A percentile compares a stretch with the other conserved stretches of the same genome.
Evolutionary conservation across 2,888 invertebrate genomes (phyloP).

Genomic region (Incurvaria masculella): DNA sequence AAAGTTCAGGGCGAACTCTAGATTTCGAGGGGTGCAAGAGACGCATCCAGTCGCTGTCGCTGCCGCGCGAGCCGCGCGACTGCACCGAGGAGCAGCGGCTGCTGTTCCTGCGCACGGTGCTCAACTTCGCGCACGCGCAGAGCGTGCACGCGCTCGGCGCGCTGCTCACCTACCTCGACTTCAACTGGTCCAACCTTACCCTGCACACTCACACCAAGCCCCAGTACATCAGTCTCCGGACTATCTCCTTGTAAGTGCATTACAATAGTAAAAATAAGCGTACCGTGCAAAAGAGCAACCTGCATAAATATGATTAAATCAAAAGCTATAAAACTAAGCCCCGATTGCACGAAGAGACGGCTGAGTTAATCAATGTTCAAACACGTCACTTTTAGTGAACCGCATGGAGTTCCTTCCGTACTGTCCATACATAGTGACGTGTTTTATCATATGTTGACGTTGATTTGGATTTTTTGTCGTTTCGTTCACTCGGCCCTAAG

Average conservation of each 20-base stretch:
- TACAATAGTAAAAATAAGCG: not conserved
- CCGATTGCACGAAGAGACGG: too few species aligned
- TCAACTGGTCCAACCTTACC: conserved; percentile 55
- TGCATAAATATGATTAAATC: conserved; percentile 4
- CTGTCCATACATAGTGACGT: too few species aligned
- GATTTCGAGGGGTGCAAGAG: conserved; percentile 57
- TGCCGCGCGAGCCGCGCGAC: conserved; percentile 52
- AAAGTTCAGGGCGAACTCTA: too few species aligned
- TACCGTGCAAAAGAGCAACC: conserved; percentile 1
- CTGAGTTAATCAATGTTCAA: too few species aligned
- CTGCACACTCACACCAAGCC: conserved; percentile 48
- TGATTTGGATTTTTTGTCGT: too few species aligned
- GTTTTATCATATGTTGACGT: too few species aligned
- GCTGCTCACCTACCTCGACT: conserved; percentile 67
- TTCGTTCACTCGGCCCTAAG: too few species aligned
- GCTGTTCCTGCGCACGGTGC: conserved; percentile 57
- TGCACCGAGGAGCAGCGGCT: conserved; percentile 52
- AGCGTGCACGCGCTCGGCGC: conserved; percentile 70
- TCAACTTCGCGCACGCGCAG: conserved; percentile 61
- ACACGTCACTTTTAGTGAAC: too few species aligned
- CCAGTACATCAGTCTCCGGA: conserved; percentile 52
- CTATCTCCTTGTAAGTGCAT: conserved; percentile 59
- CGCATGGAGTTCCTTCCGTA: too few species aligned
- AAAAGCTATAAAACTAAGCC: not conserved
- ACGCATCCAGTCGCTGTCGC: conserved; percentile 49